These are phyloP conservation scores for Gastrophysa polygoni DNA, from an alignment of 2,888 invertebrate species.

Conservation along the genomic window DNA sequence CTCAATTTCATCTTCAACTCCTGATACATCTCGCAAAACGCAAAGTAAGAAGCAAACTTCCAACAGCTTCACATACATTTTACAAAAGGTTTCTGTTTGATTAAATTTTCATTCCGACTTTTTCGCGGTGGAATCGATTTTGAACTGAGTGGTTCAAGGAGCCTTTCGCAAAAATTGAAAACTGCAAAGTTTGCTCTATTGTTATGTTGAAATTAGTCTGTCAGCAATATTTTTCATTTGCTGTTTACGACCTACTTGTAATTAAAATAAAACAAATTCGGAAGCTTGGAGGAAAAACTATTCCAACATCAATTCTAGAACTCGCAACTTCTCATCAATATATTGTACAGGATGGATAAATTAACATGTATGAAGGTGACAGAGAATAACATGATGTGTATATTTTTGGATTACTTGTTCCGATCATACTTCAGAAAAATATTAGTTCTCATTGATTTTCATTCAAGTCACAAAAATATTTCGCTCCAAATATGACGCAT, in stretches of 20 bases:
- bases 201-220: neutral
- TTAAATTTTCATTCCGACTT: neutral
- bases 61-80: neutral
- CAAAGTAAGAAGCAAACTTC: slow-evolving; percentile 7
- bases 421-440: too few species aligned
- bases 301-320: too few species aligned
- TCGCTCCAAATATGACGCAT: too few species aligned
- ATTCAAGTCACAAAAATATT: too few species aligned
- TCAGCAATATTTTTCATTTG: neutral
- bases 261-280: neutral
- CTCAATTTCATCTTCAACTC: slow-evolving; percentile 29
- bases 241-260: neutral
- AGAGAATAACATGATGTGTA: too few species aligned
- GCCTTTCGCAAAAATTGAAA: neutral
- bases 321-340: too few species aligned
- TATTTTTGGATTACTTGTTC: too few species aligned
- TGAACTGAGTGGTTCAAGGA: too few species aligned
- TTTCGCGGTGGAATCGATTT: neutral
- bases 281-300: neutral
- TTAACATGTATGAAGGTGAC: too few species aligned
- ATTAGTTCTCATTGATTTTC: too few species aligned
- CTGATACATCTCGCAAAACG: slow-evolving; percentile 3
- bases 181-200: neutral
- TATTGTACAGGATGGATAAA: too few species aligned
- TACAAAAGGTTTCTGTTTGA: neutral